Evolutionary conservation across 2,113 vertebrate genomes (phyloP).

Genomic region (Glareola pratincola): DNA sequence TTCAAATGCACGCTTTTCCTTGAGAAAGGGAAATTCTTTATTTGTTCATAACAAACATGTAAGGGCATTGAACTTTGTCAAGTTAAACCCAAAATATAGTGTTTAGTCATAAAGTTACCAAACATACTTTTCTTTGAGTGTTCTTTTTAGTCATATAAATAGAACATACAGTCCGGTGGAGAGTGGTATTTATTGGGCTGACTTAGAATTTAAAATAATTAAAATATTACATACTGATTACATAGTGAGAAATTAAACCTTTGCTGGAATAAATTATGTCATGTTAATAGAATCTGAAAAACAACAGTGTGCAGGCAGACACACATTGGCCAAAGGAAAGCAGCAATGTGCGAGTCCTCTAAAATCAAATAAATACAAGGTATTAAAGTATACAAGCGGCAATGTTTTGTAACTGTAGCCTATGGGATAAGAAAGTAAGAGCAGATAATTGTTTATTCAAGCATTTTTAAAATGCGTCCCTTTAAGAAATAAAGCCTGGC

Average conservation of each 20-base stretch:
- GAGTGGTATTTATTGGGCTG: background rate
- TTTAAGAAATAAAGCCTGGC: background rate
- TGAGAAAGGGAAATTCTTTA: background rate
- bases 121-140: background rate
- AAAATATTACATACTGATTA: constrained; percentile 2
- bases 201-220: constrained; percentile 7
- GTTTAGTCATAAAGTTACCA: background rate
- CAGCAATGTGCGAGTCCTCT: background rate
- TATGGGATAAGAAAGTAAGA: background rate
- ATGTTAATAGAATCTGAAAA: constrained; percentile 35
- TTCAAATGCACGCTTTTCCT: background rate
- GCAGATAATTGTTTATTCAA: background rate
- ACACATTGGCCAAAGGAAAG: fast-evolving
- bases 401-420: background rate
- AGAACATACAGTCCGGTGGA: background rate
- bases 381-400: background rate
- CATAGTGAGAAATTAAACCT: constrained; percentile 37
- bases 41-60: background rate
- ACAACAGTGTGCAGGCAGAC: background rate
- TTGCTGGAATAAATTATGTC: constrained; percentile 38
- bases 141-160: background rate
- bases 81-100: background rate
- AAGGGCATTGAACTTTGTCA: background rate
- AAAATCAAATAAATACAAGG: background rate
- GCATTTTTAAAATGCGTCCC: background rate